Base-by-base conservation (phyloP, 2,797 vertebrate species). In the Decapterus maruadsi region DNA sequence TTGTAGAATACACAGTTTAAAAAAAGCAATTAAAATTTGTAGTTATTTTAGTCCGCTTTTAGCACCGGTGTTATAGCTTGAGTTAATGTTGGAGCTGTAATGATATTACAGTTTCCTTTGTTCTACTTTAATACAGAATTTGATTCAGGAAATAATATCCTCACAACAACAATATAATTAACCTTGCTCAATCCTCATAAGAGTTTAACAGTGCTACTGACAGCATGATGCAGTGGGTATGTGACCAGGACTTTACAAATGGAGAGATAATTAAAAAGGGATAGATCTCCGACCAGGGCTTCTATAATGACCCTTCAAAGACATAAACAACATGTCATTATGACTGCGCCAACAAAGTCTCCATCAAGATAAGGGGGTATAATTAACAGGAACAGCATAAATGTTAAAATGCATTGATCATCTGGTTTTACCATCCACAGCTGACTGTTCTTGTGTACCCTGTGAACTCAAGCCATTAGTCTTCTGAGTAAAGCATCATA, bases 251-350 rank as follows among this genome's bases (percentile, higher is more conserved):
- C 74, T 70, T 77, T 71, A 83, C 79, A 86, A 89, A 86, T 85
- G 64, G 62, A 65, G 59, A 81, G 60, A 82, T 87, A 82, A 90
- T 90, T 91, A 86, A 90, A 87, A 86, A 61, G 61, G 79, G 75
- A 86, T 87, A 83, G 77, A 79, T 68, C 71, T 77, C 66, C 58
- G 76, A 78, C 64, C 50, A 62, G 66, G 67, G 61, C 66, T 42
- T 75, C 63, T 67, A 50, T 84, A 88, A 83, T 81, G 78, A 89
- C 79, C 65, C 76, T 81, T 83, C 63, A 83, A 81, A 86, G 78
- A 83, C 82, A 87, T 87, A 84, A 88, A 90, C 78, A 92, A 80
- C 72, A n/a, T 86, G 62, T 80, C 20, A 46, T 86, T 88, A 80
- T 71, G 70, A 80, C 83, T 78, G 63, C 54, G 72, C 73, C 68